Percentiles rank a stretch among this genome's conserved stretches.
Conservation (phyloP, 2,888 invertebrate genomes). For the Enchytraeus crypticus region DNA sequence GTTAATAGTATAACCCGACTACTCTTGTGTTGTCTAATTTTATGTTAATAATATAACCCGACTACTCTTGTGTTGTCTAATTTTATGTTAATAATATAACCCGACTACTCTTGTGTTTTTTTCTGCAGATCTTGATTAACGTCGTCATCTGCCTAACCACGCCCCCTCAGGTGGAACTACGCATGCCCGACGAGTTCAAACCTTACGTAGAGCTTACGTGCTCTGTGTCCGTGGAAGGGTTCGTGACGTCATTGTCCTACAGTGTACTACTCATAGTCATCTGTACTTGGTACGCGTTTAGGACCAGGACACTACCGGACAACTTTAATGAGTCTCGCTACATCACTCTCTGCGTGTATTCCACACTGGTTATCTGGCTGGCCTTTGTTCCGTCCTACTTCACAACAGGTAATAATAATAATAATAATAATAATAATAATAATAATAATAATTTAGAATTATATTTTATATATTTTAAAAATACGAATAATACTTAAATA, state of each 20-base stretch:
- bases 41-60: no score
- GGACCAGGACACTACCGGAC: constrained; percentile 30
- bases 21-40: no score
- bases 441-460: no score
- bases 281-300: constrained; percentile 31
- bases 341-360: constrained; percentile 35
- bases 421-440: no score
- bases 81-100: no score
- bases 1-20: no score
- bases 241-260: constrained; percentile 31
- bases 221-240: constrained; percentile 25
- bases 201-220: constrained; percentile 32
- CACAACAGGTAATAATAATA: constrained; percentile 22
- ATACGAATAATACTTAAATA: no score
- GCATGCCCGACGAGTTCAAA: constrained; percentile 25
- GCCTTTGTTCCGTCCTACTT: constrained; percentile 35
- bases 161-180: constrained; percentile 17
- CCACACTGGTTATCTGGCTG: constrained; percentile 33
- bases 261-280: constrained; percentile 30
- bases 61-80: no score
- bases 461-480: no score
- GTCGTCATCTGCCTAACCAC: constrained; percentile 15
- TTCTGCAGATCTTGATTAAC: constrained; percentile 26
- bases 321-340: constrained; percentile 35
- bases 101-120: no score